Evolutionary conservation across 2,113 vertebrate species (phyloP), one percentile per base, ranked within the genome.

Genomic region (Bothrops jararaca): DNA sequence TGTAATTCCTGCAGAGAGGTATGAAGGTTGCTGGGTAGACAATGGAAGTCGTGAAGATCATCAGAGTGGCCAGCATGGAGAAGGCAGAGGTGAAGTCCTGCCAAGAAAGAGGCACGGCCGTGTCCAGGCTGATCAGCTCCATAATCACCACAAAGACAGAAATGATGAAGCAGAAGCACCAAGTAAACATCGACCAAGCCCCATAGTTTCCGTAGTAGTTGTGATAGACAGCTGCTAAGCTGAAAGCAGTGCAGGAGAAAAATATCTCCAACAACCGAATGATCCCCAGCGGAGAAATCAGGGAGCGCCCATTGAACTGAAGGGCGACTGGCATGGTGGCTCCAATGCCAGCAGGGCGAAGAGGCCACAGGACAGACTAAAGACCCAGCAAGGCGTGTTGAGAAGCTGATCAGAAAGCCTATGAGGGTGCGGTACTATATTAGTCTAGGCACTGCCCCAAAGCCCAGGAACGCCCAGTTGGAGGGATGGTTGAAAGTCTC

Each of bases 111-210:
- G 98, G 98, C 92, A 99, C 85, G 90, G 93, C 95, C 0, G 39
- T 0, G 22, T 87, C 92, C 89, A 99, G 89, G 89, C 92, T 94
- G 53, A 95, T 95, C 92, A 98, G 89, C 94, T 99, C 98, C 96
- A 98, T 91, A 45, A 98, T 0, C 42, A 99, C 91, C n/a, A 99
- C 97, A 58, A 98, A 90, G n/a, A 98, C 45, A 0, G 98, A 98
- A 87, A 98, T 13, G 0, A 88, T 5, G 53, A 98, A 98, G 94
- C 98, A 98, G 96, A 99, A 98, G 94, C 98, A 98, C 98, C 98
- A 99, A 2, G 97, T 97, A 96, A 98, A 98, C 98, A 99, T 98
- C 93, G 98, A 98, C 98, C 98, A 99, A 0, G 91, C 93, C 91
- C 98, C 98, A 3, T 96, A 98, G 24, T 97, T 7, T 0, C 0